Conservation (phyloP, 2,888 invertebrate species). For the Stenodema calcarata region DNA sequence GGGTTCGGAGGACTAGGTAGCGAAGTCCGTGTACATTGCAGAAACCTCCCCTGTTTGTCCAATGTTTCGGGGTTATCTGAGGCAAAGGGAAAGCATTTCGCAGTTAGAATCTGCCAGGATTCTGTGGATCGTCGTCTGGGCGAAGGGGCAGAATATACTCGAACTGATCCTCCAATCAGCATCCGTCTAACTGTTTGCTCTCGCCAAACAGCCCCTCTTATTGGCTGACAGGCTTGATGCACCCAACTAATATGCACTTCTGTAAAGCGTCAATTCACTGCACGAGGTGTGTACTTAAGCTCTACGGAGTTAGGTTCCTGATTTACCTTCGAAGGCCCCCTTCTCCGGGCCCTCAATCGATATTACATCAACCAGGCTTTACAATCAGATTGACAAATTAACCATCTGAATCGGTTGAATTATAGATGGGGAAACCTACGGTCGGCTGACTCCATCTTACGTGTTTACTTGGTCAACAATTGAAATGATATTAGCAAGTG, state of each 20-base stretch:
- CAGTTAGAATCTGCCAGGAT: constrained; percentile 26
- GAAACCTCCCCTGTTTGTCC: constrained; percentile 39
- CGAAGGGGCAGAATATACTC: neutral
- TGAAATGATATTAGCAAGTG: constrained; percentile 21
- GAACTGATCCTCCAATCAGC: constrained; percentile 42
- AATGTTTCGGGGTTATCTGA: constrained; percentile 39
- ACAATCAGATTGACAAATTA: constrained; percentile 47
- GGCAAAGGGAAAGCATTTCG: constrained; percentile 18
- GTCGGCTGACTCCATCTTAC: constrained; percentile 40
- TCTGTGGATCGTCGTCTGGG: constrained; percentile 4
- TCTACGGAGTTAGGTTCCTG: constrained; percentile 42
- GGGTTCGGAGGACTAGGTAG: neutral
- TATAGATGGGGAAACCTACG: constrained; percentile 38
- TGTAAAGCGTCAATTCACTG: constrained; percentile 40
- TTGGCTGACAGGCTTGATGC: constrained; percentile 42
- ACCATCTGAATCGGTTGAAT: constrained; percentile 41
- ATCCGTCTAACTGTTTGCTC: constrained; percentile 26
- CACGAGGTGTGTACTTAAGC: constrained; percentile 39
- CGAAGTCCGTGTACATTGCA: constrained; percentile 42
- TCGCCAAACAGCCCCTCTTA: constrained; percentile 36
- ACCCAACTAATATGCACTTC: constrained; percentile 49
- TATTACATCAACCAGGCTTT: constrained; percentile 37
- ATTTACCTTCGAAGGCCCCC: constrained; percentile 10
- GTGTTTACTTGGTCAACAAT: constrained; percentile 46
- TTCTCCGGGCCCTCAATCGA: neutral